Percentiles rank a stretch among this genome's conserved stretches.
Evolutionary conservation across 2,888 invertebrate genomes (phyloP).

Genomic region (Disparrhopalites patrizii): DNA sequence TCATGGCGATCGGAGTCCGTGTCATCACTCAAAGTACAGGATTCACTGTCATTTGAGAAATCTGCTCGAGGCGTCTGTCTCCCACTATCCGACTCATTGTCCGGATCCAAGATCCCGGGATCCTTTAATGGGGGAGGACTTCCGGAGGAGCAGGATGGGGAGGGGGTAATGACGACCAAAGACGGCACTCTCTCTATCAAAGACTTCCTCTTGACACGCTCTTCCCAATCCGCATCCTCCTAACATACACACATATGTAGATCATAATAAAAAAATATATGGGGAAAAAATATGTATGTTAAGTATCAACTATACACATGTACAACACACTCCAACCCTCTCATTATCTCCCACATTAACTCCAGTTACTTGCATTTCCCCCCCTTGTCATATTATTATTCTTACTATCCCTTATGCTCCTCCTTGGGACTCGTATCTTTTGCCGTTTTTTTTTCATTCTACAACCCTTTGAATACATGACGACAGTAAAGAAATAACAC

Average conservation of each 20-base stretch:
- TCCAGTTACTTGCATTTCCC: background rate
- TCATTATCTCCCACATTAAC: background rate
- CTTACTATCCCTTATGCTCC: too few species aligned
- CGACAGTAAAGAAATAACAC: too few species aligned
- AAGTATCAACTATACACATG: too few species aligned
- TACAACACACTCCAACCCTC: too few species aligned
- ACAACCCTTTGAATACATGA: too few species aligned
- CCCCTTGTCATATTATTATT: too few species aligned
- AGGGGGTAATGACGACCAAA: conserved; percentile 47
- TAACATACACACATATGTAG: conserved; percentile 10
- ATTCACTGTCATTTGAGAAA: conserved; percentile 38
- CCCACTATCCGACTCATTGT: conserved; percentile 39
- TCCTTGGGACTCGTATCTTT: too few species aligned
- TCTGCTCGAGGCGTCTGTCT: conserved; percentile 40
- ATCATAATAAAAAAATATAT: background rate
- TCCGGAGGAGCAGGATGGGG: conserved; percentile 43
- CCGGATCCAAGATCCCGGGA: conserved; percentile 15
- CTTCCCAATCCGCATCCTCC: conserved; percentile 46
- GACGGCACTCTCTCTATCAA: conserved; percentile 47
- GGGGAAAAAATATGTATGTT: too few species aligned
- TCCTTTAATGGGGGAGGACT: conserved; percentile 33
- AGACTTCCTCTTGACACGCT: conserved; percentile 46
- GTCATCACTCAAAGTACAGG: conserved; percentile 45
- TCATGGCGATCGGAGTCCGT: conserved; percentile 42
- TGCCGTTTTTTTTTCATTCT: too few species aligned